Conservation (phyloP, 2,888 invertebrate species). For the Eupithecia centaureata region DNA sequence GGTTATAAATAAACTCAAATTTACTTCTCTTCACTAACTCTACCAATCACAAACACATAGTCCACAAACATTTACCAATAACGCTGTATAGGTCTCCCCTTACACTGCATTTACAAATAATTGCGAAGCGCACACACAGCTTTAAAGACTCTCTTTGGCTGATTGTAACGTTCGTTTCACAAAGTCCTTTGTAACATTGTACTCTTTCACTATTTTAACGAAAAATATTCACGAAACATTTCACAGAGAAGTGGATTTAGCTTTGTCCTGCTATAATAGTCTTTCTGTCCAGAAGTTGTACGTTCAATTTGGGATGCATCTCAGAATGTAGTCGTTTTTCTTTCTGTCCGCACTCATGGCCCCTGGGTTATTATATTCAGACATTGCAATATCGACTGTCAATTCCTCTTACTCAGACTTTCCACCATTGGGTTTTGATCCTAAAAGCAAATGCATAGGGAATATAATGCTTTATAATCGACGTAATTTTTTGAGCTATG, state of each 20-base stretch:
- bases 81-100: too few relatives aligned
- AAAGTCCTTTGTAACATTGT: slow-evolving; percentile 4
- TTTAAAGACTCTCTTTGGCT: background rate
- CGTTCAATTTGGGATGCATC: background rate
- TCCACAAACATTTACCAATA: too few relatives aligned
- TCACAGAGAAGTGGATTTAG: background rate
- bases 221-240: background rate
- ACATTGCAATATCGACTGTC: background rate
- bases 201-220: background rate
- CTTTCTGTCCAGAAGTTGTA: background rate
- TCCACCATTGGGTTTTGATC: too few relatives aligned
- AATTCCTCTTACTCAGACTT: too few relatives aligned
- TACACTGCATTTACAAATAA: background rate
- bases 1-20: too few relatives aligned
- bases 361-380: background rate
- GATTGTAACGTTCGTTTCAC: background rate
- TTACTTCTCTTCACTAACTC: too few relatives aligned
- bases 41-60: too few relatives aligned
- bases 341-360: background rate
- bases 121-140: background rate
- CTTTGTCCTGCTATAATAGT: background rate
- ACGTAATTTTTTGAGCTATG: too few relatives aligned
- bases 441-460: too few relatives aligned
- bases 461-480: too few relatives aligned
- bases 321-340: background rate